Conservation (phyloP, 2,888 invertebrate species). For the Nymphalis c-album region DNA sequence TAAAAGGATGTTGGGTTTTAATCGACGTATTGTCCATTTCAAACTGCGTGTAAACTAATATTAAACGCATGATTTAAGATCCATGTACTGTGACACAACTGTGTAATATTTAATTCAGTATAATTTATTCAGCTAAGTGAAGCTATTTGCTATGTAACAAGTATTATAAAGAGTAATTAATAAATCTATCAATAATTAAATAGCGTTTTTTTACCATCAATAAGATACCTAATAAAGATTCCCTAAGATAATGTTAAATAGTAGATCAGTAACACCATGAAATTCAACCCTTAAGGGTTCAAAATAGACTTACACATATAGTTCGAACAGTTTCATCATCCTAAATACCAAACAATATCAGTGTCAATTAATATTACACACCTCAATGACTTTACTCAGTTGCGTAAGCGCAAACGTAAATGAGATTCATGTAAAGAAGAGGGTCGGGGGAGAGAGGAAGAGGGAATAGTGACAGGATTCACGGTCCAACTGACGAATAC, state of each 20-base stretch:
- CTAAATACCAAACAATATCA: conserved; percentile 32
- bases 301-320: not conserved
- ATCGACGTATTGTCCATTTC: conserved; percentile 36
- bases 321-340: not conserved
- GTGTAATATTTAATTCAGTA: not conserved
- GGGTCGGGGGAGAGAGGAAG: conserved; percentile 46
- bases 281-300: too few species aligned
- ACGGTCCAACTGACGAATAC: conserved; percentile 77
- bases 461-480: conserved; percentile 76
- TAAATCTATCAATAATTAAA: too few species aligned
- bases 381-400: conserved; percentile 69
- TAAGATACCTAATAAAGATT: too few species aligned
- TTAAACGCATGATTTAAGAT: conserved; percentile 71
- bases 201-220: too few species aligned
- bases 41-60: conserved; percentile 62
- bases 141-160: too few species aligned
- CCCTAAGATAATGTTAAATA: too few species aligned
- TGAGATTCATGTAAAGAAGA: conserved; percentile 71
- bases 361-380: conserved; percentile 67
- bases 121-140: too few species aligned
- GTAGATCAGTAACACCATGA: too few species aligned
- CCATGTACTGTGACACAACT: conserved; percentile 63
- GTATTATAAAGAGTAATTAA: too few species aligned
- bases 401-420: conserved; percentile 77
- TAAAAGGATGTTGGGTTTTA: too few species aligned